Conservation (phyloP, 1,140 invertebrate species). For the Yoshiicerus persimilis region DNA sequence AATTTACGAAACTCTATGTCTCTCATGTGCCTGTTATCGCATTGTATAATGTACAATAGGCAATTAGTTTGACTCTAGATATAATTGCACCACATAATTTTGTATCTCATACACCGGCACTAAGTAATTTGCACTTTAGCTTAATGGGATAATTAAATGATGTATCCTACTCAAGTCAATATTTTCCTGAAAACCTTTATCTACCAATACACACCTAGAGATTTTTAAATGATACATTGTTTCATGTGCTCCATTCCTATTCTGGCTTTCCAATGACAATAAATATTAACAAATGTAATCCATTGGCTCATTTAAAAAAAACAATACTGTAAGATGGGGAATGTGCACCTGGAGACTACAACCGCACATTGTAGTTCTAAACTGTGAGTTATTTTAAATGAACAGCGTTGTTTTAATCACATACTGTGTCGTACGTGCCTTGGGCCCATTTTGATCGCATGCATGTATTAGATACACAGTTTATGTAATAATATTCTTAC, state of each 20-base stretch:
- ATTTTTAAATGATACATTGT: too few relatives aligned
- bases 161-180: neutral
- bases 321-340: neutral
- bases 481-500: neutral
- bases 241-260: neutral
- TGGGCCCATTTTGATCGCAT: neutral
- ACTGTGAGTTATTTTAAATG: too few relatives aligned
- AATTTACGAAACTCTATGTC: neutral
- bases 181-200: neutral
- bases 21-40: neutral
- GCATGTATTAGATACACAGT: neutral
- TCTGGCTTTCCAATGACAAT: neutral
- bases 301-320: too few relatives aligned
- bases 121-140: neutral
- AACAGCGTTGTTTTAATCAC: too few relatives aligned
- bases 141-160: neutral
- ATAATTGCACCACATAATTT: neutral
- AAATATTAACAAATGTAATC: neutral
- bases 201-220: neutral
- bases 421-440: too few relatives aligned
- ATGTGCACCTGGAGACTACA: neutral
- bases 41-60: neutral
- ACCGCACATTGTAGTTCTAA: neutral
- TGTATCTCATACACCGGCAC: neutral
- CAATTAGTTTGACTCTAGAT: neutral